phyloP scores from a whole-genome alignment of 2,113 vertebrate species.

The Antechinus stuartii region DNA sequence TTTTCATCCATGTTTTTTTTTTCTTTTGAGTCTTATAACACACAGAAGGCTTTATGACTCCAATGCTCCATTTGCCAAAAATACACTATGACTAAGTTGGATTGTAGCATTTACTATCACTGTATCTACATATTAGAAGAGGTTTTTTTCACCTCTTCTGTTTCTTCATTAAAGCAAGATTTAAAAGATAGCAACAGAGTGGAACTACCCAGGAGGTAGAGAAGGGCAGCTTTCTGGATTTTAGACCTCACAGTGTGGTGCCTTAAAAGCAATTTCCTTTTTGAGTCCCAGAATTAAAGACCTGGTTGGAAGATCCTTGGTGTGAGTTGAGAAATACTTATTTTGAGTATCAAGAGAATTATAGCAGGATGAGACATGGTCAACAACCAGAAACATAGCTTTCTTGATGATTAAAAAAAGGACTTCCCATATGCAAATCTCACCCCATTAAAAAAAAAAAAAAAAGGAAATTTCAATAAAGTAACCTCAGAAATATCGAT shows the following conservation, averaged over 20 bases:
- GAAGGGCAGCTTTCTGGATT: background rate
- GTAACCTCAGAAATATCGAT: background rate
- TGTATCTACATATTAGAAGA: background rate
- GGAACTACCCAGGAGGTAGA: background rate
- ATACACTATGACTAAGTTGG: background rate
- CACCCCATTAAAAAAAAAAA: slow-evolving; percentile 19
- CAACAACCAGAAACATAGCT: background rate
- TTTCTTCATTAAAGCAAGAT: background rate
- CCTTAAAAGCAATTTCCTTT: background rate
- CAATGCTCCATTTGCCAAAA: background rate
- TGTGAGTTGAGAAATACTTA: slow-evolving; percentile 8
- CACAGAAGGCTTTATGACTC: background rate
- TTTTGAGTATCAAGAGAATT: background rate
- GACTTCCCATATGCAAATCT: slow-evolving; percentile 16
- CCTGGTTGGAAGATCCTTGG: background rate
- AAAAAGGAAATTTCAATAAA: background rate
- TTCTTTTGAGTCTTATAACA: background rate
- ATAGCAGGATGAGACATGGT: background rate
- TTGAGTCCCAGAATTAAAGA: slow-evolving; percentile 24
- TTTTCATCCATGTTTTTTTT: background rate
- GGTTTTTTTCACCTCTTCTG: background rate
- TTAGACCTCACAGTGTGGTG: background rate
- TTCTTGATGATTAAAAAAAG: background rate
- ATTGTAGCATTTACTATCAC: background rate
- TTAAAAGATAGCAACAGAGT: background rate